A percentile compares a stretch with the other conserved stretches of the same genome.
phyloP scores from a whole-genome alignment of 2,797 vertebrate species.

The Hemitrygon akajei region DNA sequence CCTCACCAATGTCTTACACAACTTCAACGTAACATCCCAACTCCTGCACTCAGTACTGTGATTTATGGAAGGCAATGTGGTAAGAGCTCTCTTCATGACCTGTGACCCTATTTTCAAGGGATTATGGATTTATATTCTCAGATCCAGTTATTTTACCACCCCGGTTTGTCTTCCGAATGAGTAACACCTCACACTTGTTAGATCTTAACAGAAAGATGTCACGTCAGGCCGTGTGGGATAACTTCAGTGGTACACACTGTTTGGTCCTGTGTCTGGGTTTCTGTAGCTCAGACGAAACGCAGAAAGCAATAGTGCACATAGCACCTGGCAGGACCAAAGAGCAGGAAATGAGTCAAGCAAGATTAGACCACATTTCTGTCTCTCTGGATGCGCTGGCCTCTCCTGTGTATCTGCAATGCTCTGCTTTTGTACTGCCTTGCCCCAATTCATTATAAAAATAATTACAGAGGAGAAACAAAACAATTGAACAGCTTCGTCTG shows the following conservation, averaged over 20 bases:
- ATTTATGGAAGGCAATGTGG: no score
- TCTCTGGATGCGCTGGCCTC: neutral
- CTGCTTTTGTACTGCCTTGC: neutral
- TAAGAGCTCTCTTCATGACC: no score
- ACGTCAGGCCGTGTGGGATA: neutral
- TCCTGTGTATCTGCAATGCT: neutral
- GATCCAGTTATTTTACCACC: no score
- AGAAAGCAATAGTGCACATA: neutral
- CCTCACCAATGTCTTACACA: no score
- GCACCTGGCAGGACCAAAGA: neutral
- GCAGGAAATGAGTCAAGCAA: neutral
- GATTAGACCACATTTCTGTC: neutral
- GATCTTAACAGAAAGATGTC: neutral
- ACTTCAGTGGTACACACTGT: neutral
- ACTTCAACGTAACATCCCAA: no score
- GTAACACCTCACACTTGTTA: no score
- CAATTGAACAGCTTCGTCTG: neutral
- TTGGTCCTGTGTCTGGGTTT: no score
- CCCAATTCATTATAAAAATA: constrained; percentile 19
- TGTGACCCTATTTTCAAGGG: no score
- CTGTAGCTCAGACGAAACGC: neutral
- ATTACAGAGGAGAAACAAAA: constrained; percentile 17
- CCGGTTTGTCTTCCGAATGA: no score
- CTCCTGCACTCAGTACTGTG: no score
- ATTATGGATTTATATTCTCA: no score